These are phyloP conservation scores for Limenitis camilla DNA, from an alignment of 2,888 invertebrate species.

Conservation along the genomic window DNA sequence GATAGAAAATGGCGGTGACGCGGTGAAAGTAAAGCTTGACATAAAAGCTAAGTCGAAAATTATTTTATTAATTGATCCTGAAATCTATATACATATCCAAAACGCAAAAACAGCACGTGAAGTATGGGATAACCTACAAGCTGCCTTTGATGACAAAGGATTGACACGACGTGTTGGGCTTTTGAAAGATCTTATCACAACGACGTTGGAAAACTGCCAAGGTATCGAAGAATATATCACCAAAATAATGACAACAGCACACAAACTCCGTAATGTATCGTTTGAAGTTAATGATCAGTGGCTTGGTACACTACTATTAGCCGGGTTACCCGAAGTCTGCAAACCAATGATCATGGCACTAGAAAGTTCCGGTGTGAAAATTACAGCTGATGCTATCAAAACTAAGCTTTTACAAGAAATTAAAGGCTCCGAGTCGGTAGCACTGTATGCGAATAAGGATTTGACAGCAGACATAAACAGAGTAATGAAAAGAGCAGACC, in stretches of 20 bases:
- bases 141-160: slow-evolving; percentile 24
- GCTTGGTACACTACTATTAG: slow-evolving; percentile 23
- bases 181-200: slow-evolving; percentile 23
- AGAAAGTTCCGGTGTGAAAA: slow-evolving; percentile 5
- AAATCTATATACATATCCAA: not conserved
- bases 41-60: not conserved
- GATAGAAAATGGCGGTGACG: too few species aligned
- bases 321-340: slow-evolving; percentile 23
- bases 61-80: not conserved
- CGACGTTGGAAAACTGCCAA: slow-evolving; percentile 15
- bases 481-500: not conserved
- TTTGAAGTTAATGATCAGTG: slow-evolving; percentile 26
- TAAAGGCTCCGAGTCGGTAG: not conserved
- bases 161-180: slow-evolving; percentile 21
- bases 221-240: slow-evolving; percentile 25
- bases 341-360: slow-evolving; percentile 22
- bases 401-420: not conserved
- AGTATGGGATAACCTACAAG: not conserved
- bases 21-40: too few species aligned
- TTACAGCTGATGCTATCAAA: not conserved
- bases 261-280: slow-evolving; percentile 24
- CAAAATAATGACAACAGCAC: slow-evolving; percentile 22
- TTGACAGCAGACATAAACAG: not conserved
- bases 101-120: not conserved
- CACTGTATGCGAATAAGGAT: too few species aligned